Percentiles rank a stretch among this genome's conserved stretches.
These are phyloP conservation scores for Megaustenia siamemsis DNA, from an alignment of 2,888 invertebrate species.

Conservation along the genomic window DNA sequence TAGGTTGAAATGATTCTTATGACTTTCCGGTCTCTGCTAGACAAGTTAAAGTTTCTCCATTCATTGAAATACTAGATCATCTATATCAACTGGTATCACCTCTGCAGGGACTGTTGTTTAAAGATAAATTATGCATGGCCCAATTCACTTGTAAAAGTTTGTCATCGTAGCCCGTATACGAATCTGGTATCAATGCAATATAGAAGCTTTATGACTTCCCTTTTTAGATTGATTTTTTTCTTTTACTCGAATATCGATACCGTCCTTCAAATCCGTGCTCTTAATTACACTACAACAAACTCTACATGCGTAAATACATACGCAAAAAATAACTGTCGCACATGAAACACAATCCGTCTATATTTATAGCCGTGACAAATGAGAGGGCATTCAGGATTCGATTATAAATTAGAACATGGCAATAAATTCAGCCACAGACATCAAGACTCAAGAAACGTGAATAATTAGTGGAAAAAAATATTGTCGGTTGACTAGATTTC, in stretches of 20 bases:
- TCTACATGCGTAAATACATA: neutral
- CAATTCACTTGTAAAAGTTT: no score
- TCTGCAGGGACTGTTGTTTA: no score
- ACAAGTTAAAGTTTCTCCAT: no score
- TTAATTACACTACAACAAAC: slow-evolving; percentile 24
- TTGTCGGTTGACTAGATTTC: neutral
- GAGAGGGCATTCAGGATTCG: slow-evolving; percentile 25
- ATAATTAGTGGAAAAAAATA: slow-evolving; percentile 43
- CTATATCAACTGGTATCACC: no score
- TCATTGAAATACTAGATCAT: no score
- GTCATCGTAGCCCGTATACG: neutral
- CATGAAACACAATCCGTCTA: slow-evolving; percentile 1
- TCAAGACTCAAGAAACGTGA: slow-evolving; percentile 30
- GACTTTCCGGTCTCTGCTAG: no score
- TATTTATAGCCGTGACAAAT: slow-evolving; percentile 47
- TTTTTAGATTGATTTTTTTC: neutral
- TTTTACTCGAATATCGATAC: slow-evolving; percentile 21
- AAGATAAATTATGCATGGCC: no score
- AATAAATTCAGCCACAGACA: slow-evolving; percentile 34
- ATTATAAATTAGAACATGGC: slow-evolving; percentile 28
- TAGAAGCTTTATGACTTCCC: slow-evolving; percentile 27
- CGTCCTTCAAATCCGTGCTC: neutral
- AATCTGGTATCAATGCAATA: neutral
- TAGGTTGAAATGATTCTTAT: no score
- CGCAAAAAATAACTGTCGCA: neutral